Conservation (phyloP, 2,113 vertebrate genomes). For the Ramphastos sulfuratus region DNA sequence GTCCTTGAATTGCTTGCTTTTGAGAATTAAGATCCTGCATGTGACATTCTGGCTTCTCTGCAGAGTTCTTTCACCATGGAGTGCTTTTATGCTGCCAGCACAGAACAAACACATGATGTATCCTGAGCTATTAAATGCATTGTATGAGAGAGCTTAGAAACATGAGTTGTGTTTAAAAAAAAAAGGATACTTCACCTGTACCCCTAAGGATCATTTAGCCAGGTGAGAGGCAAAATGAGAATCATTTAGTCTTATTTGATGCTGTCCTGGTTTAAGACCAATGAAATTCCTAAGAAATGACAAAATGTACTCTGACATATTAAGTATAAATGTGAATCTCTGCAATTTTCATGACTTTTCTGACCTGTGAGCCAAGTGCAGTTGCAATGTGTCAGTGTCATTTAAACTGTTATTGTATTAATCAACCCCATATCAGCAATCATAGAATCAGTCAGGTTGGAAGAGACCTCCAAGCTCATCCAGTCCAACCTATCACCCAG, state of each 20-base stretch:
- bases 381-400: neutral
- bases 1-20: neutral
- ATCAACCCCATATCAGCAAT: neutral
- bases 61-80: neutral
- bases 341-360: neutral
- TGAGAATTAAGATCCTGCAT: neutral
- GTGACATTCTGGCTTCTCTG: neutral
- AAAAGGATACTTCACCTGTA: neutral
- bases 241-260: neutral
- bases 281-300: neutral
- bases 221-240: neutral
- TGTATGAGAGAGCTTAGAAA: neutral
- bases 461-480: too few relatives aligned
- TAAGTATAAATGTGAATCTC: neutral
- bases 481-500: too few relatives aligned
- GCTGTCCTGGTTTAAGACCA: neutral
- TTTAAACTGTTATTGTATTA: neutral
- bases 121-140: neutral
- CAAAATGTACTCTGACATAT: neutral
- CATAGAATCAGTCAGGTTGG: too few relatives aligned
- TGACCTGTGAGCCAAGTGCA: neutral
- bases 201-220: neutral
- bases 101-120: neutral
- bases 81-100: neutral
- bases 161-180: neutral